Conservation (phyloP, 35 echinoderm and acorn worm genomes). For the Apostichopus japonicus region DNA sequence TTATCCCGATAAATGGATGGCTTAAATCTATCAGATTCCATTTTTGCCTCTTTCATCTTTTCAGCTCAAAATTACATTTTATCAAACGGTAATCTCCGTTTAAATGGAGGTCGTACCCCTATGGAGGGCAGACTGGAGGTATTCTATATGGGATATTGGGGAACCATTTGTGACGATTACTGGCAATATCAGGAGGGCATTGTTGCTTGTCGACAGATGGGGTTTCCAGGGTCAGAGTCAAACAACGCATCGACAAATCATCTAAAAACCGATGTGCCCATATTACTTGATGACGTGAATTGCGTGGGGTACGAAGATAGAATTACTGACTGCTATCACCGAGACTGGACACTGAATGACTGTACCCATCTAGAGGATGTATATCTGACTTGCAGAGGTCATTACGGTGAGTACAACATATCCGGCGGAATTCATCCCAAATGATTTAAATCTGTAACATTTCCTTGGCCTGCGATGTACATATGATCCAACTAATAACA, state of each 20-base stretch:
- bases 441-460: not conserved
- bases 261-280: not conserved
- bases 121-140: slow-evolving; percentile 59
- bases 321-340: slow-evolving; percentile 38
- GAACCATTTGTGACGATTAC: slow-evolving; percentile 57
- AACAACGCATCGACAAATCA: not conserved
- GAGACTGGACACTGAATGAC: slow-evolving; percentile 43
- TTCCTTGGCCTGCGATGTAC: too few species aligned
- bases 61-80: slow-evolving; percentile 7
- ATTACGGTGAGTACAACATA: not conserved
- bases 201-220: slow-evolving; percentile 54
- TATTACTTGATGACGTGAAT: slow-evolving; percentile 59
- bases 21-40: too few species aligned
- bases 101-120: slow-evolving; percentile 42
- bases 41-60: not conserved
- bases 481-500: too few species aligned
- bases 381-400: slow-evolving; percentile 41
- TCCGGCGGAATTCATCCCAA: not conserved
- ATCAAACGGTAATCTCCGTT: slow-evolving; percentile 29
- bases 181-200: slow-evolving; percentile 12
- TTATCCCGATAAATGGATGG: too few species aligned
- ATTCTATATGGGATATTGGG: slow-evolving; percentile 42
- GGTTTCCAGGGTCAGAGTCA: not conserved
- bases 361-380: slow-evolving; percentile 63
- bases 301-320: slow-evolving; percentile 47